phyloP scores from a whole-genome alignment of 2,888 invertebrate genomes.

The Adineta ricciae region DNA sequence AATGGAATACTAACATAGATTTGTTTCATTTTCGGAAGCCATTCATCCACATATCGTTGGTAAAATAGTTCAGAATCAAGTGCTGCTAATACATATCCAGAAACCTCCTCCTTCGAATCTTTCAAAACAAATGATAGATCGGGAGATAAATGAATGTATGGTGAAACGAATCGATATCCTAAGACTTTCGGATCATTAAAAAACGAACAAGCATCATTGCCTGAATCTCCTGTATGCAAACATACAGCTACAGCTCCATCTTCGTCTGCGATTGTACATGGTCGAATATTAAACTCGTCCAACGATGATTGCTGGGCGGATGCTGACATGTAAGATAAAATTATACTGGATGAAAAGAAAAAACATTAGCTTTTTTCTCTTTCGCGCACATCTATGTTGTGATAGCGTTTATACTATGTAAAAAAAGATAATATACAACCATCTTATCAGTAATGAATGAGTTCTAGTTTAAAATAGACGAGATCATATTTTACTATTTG shows the following conservation, averaged over 20 bases:
- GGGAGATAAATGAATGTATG: background rate
- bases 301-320: background rate
- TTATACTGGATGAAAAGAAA: background rate
- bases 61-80: background rate
- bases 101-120: background rate
- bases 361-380: no score
- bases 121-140: background rate
- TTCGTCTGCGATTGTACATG: background rate
- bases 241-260: background rate
- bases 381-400: no score
- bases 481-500: no score
- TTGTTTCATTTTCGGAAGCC: background rate
- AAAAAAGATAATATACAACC: no score
- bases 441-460: no score
- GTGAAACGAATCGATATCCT: background rate
- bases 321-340: background rate
- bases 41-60: background rate
- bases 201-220: background rate
- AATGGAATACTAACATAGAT: background rate
- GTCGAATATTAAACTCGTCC: background rate
- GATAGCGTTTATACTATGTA: no score
- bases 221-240: background rate
- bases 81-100: background rate
- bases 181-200: background rate
- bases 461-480: no score